Evolutionary conservation across 2,888 invertebrate genomes (phyloP).

Genomic region (Cylindroiulus punctatus): DNA sequence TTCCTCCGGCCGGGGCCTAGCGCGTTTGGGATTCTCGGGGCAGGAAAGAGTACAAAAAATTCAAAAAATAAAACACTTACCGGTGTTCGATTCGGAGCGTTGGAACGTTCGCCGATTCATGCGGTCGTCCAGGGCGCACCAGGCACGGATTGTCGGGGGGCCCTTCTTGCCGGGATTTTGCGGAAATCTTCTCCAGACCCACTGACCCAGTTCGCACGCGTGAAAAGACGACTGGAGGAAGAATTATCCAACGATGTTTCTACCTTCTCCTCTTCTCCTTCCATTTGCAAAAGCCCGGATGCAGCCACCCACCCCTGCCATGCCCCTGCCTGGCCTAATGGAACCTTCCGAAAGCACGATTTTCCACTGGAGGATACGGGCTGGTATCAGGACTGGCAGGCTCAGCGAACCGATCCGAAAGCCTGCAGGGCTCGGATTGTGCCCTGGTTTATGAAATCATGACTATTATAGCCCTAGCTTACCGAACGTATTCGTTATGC

Average conservation of each 20-base stretch:
- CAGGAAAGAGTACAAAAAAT: no score
- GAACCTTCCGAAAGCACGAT: background rate
- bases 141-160: background rate
- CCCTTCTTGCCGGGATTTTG: background rate
- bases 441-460: no score
- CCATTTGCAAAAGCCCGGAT: slow-evolving; percentile 42
- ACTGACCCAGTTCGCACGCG: slow-evolving; percentile 21
- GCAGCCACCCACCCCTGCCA: background rate
- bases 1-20: no score
- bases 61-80: background rate
- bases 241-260: background rate
- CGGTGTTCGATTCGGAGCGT: slow-evolving; percentile 26
- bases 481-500: no score
- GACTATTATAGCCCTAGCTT: no score
- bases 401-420: no score
- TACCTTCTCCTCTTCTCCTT: slow-evolving; percentile 38
- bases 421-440: no score
- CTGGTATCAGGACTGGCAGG: no score
- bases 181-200: background rate
- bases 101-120: slow-evolving; percentile 18
- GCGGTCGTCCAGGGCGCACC: background rate
- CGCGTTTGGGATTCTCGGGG: no score
- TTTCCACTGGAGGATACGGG: background rate
- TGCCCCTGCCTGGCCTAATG: background rate
- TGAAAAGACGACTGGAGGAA: slow-evolving; percentile 24